Evolutionary conservation across 2,113 vertebrate genomes (phyloP).

Genomic region (Semicossyphus pulcher): DNA sequence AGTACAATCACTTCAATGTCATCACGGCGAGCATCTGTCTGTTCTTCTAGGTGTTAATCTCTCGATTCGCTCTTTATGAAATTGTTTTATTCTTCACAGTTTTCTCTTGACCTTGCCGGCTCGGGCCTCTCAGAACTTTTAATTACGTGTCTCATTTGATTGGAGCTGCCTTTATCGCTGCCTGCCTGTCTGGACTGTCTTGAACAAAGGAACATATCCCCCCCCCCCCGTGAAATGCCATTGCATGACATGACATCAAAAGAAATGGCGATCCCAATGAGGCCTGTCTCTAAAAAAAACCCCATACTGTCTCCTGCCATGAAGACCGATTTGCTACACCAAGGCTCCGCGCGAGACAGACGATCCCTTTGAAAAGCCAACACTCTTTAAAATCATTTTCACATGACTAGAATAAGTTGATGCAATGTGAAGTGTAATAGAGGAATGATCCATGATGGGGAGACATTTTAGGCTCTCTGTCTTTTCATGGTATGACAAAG

Average conservation of each 20-base stretch:
- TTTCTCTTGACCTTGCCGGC: slow-evolving; percentile 58
- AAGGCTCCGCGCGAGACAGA: slow-evolving; percentile 34
- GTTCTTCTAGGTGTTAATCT: slow-evolving; percentile 42
- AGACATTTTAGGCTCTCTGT: slow-evolving; percentile 8
- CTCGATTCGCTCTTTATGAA: slow-evolving; percentile 34
- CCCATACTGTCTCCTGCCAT: slow-evolving; percentile 46
- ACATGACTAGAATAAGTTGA: slow-evolving; percentile 46
- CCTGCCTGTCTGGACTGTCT: slow-evolving; percentile 52
- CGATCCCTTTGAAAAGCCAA: slow-evolving; percentile 64
- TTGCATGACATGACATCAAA: slow-evolving; percentile 75
- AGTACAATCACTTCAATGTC: slow-evolving; percentile 12
- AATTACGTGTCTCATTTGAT: slow-evolving; percentile 70
- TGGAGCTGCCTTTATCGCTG: slow-evolving; percentile 61
- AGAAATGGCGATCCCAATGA: slow-evolving; percentile 66
- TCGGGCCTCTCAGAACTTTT: slow-evolving; percentile 59
- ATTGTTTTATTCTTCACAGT: slow-evolving; percentile 16
- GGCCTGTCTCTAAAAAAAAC: slow-evolving; percentile 37
- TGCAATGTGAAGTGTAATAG: slow-evolving; percentile 22
- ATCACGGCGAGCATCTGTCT: slow-evolving; percentile 25
- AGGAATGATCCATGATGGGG: slow-evolving; percentile 16
- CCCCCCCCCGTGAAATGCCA: slow-evolving; percentile 59
- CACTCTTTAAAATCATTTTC: slow-evolving; percentile 43
- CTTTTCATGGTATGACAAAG: slow-evolving; percentile 35
- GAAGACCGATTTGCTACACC: slow-evolving; percentile 59
- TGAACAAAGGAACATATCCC: slow-evolving; percentile 56